Percentiles rank a stretch among this genome's conserved stretches.
Conservation (phyloP, 2,888 invertebrate genomes). For the Phorcus lineatus region DNA sequence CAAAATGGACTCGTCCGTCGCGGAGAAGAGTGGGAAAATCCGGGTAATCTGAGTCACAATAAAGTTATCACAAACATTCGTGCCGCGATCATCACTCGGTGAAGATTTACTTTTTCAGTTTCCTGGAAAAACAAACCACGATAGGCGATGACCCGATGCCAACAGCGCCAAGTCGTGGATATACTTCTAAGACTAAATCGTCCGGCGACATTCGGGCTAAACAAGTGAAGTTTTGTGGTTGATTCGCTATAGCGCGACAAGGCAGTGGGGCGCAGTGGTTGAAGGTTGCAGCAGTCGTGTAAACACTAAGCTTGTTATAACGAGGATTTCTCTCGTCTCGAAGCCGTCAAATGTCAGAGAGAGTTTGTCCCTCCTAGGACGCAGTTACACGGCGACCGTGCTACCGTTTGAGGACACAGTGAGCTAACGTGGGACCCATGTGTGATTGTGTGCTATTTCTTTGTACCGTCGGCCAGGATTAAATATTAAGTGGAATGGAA, state of each 20-base stretch:
- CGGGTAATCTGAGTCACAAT: conserved; percentile 12
- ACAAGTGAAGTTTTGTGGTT: neutral
- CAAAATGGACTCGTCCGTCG: neutral
- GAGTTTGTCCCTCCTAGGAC: neutral
- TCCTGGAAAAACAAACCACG: conserved; percentile 8
- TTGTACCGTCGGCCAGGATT: too few species aligned
- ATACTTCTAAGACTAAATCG: too few species aligned
- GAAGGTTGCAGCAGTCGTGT: too few species aligned
- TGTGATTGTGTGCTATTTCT: neutral
- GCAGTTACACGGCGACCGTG: neutral
- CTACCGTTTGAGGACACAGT: neutral
- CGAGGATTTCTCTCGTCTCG: neutral
- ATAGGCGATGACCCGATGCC: neutral
- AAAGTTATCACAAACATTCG: conserved; percentile 13
- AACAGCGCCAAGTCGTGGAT: neutral
- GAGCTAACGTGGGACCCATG: neutral
- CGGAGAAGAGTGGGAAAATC: neutral
- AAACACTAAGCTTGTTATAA: neutral
- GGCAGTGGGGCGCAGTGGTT: too few species aligned
- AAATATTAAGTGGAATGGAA: too few species aligned
- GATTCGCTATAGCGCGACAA: neutral
- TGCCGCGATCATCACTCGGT: neutral
- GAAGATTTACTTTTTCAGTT: conserved; percentile 6
- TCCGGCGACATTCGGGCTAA: too few species aligned
- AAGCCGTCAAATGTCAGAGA: conserved; percentile 8